phyloP scores from a whole-genome alignment of 2,888 invertebrate species.

The Cinara cedri region DNA sequence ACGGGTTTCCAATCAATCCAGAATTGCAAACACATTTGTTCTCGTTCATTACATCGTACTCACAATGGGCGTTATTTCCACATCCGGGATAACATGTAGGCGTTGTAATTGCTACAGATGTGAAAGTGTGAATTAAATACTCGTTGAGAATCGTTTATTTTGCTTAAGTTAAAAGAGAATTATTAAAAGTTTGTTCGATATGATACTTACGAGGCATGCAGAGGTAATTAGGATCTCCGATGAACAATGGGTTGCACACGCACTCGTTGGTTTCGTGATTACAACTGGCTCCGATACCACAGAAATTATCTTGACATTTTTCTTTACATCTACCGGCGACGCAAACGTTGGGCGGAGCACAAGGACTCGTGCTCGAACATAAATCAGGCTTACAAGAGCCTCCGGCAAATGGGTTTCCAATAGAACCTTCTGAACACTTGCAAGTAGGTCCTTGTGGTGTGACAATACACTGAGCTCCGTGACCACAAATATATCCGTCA shows the following conservation, averaged over 20 bases:
- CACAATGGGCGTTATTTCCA: conserved; percentile 84
- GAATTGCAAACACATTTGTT: conserved; percentile 84
- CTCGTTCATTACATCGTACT: conserved; percentile 71
- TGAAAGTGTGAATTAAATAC: neutral
- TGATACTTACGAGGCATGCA: conserved; percentile 86
- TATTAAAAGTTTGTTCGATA: no score
- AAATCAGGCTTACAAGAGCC: conserved; percentile 82
- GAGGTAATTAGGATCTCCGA: conserved; percentile 85
- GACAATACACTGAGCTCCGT: conserved; percentile 87
- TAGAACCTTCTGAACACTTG: conserved; percentile 81
- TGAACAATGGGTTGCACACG: conserved; percentile 83
- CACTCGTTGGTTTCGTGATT: conserved; percentile 81
- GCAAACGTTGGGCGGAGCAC: conserved; percentile 79
- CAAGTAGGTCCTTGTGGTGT: conserved; percentile 84
- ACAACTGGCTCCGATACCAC: conserved; percentile 87
- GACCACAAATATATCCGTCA: conserved; percentile 81
- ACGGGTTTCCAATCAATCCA: conserved; percentile 86
- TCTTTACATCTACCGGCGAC: conserved; percentile 88
- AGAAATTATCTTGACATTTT: conserved; percentile 83
- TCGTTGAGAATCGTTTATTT: neutral
- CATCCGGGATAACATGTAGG: conserved; percentile 82
- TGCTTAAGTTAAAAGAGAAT: no score
- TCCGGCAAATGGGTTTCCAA: conserved; percentile 88
- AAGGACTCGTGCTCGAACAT: conserved; percentile 78
- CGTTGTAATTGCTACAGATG: conserved; percentile 72